phyloP scores from a whole-genome alignment of 2,797 vertebrate species.

The Botia almorhae region DNA sequence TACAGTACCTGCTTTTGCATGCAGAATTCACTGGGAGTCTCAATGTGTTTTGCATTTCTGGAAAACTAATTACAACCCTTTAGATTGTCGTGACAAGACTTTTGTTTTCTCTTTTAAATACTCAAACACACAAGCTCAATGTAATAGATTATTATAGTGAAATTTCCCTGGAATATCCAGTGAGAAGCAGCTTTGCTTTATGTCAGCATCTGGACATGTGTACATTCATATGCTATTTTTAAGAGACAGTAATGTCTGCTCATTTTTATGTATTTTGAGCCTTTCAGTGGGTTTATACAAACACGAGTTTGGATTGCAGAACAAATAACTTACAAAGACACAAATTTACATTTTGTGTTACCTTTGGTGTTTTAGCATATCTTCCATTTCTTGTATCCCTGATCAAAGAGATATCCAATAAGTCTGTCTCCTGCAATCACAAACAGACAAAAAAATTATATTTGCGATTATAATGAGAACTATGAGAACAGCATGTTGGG shows the following conservation, averaged over 20 bases:
- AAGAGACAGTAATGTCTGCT: constrained; percentile 35
- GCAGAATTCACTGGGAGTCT: too few species aligned
- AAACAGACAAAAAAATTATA: constrained; percentile 6
- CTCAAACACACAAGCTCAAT: not conserved
- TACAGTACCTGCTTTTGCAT: too few species aligned
- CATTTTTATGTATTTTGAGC: constrained; percentile 14
- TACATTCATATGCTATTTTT: constrained; percentile 33
- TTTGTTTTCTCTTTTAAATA: too few species aligned
- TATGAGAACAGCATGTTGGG: not conserved
- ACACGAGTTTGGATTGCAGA: not conserved
- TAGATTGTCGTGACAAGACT: not conserved
- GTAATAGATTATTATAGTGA: not conserved
- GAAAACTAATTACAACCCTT: not conserved
- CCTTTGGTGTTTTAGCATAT: constrained; percentile 80
- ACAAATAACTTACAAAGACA: not conserved
- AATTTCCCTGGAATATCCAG: constrained; percentile 36
- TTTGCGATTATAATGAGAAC: not conserved
- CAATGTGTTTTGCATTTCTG: not conserved
- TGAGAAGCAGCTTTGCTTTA: constrained; percentile 30
- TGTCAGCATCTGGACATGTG: constrained; percentile 39
- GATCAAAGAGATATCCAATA: constrained; percentile 79
- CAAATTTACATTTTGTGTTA: constrained; percentile 59
- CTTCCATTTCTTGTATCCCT: constrained; percentile 82
- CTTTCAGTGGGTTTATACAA: constrained; percentile 5
- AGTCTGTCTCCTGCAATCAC: constrained; percentile 79